Percentiles rank a stretch among this genome's conserved stretches.
Conservation (phyloP, 2,888 invertebrate species). For the Gisinianus flammeolus region DNA sequence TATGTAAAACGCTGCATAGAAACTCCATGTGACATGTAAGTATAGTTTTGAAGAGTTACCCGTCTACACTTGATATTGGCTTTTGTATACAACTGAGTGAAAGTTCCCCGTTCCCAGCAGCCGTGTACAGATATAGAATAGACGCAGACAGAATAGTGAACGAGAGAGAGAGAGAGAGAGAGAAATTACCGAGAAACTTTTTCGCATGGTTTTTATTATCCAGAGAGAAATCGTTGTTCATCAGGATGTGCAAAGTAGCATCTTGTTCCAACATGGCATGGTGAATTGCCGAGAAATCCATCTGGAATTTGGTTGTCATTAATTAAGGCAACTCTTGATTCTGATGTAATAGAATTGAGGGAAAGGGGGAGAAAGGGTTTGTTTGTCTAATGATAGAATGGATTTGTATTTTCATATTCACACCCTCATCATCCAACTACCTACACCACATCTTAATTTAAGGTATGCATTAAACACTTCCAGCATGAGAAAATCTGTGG, state of each 20-base stretch:
- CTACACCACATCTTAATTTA: too few relatives aligned
- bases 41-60: too few relatives aligned
- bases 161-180: not conserved
- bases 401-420: too few relatives aligned
- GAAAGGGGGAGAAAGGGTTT: constrained; percentile 4
- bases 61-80: too few relatives aligned
- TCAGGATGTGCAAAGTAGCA: constrained; percentile 80
- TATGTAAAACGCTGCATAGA: too few relatives aligned
- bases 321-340: constrained; percentile 31
- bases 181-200: constrained; percentile 72
- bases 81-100: too few relatives aligned
- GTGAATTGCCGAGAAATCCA: constrained; percentile 79
- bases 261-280: constrained; percentile 82
- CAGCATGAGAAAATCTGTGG: too few relatives aligned
- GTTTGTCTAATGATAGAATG: constrained; percentile 21
- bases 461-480: too few relatives aligned
- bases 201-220: constrained; percentile 75
- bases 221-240: constrained; percentile 79
- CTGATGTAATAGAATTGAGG: constrained; percentile 7
- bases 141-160: not conserved
- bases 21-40: too few relatives aligned
- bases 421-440: too few relatives aligned
- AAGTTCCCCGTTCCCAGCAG: too few relatives aligned
- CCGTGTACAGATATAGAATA: too few relatives aligned
- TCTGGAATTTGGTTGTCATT: constrained; percentile 50